Base-by-base conservation (phyloP, 2,797 vertebrate genomes). In the Tragopan temminckii region DNA sequence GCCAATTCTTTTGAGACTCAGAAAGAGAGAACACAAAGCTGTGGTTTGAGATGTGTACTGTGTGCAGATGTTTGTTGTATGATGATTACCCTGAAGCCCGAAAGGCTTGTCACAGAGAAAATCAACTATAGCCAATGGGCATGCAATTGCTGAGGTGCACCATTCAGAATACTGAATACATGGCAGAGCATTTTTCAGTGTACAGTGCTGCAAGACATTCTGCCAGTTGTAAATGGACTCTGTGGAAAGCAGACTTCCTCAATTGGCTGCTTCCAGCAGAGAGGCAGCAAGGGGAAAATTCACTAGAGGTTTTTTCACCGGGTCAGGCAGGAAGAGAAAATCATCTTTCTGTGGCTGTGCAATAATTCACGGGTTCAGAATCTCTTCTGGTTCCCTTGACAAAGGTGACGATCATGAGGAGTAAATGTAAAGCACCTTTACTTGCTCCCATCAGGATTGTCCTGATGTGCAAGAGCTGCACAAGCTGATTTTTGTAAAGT, bases 341-440 rank as follows among this genome's bases (percentile, higher is more conserved):
- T 1, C 16, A 23, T n/a, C n/a, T 78, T 55, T 11, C 29, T 2
- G 1, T 74, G 20, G 8, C 18, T 74, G 38, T 92, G 64, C 25
- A 55, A 6, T 38, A 52, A 11, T 93, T 80, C 66, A 72, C 45
- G 88, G 25, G 9, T 52, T 88, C 43, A 36, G 36, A 72, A 43
- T 50, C 14, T 83, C 24, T 89, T 80, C 7, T 1, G 4, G 69
- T 12, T 89, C 14, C 35, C 24, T 75, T 3, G 1, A 67, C 9
- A 35, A 86, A 86, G 25, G 3, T 48, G 21, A 40, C 48, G 31
- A 48, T 36, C 7, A 0, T 5, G 27, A 92, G 55, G 15, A 81
- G 14, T 78, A 89, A 80, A 69, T 8, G 24, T 55, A 91, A 88
- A 85, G 25, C 17, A 59, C 15, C 13, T 81, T 91, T 80, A 62